Evolutionary conservation across 2,888 invertebrate genomes (phyloP).

Genomic region (Alviniconcha strummeri): DNA sequence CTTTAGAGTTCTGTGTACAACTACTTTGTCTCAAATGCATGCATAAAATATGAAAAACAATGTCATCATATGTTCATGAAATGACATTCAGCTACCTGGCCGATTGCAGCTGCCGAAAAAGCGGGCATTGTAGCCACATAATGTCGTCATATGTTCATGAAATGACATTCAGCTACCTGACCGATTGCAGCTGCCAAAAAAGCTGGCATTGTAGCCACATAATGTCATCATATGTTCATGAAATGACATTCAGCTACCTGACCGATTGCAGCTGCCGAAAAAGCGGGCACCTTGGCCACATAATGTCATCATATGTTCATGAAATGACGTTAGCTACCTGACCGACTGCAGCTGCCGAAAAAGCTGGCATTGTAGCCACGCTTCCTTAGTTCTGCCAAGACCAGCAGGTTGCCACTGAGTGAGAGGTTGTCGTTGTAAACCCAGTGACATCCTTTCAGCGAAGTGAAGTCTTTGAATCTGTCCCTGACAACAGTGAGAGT

Average conservation of each 20-base stretch:
- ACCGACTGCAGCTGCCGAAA: constrained; percentile 56
- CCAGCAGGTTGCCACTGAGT: constrained; percentile 53
- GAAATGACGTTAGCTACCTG: constrained; percentile 48
- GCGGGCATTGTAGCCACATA: too few relatives aligned
- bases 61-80: too few relatives aligned
- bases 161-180: constrained; percentile 51
- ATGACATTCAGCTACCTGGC: too few relatives aligned
- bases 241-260: constrained; percentile 49
- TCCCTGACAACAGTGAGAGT: constrained; percentile 43
- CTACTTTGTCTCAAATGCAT: too few relatives aligned
- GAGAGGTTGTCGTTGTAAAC: constrained; percentile 58
- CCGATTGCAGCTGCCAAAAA: constrained; percentile 57
- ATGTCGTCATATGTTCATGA: too few relatives aligned
- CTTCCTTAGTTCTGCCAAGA: constrained; percentile 59
- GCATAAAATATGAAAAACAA: too few relatives aligned
- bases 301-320: too few relatives aligned
- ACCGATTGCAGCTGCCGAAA: constrained; percentile 57
- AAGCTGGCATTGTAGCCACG: constrained; percentile 59
- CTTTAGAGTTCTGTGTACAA: too few relatives aligned
- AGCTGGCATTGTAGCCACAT: constrained; percentile 56
- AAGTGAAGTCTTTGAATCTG: constrained; percentile 55
- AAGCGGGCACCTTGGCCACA: constrained; percentile 58
- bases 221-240: too few relatives aligned
- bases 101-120: constrained; percentile 34
- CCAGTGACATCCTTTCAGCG: constrained; percentile 59